A percentile compares a stretch with the other conserved stretches of the same genome.
Evolutionary conservation across 2,113 vertebrate genomes (phyloP).

Genomic region (Thamnophis sirtalis): DNA sequence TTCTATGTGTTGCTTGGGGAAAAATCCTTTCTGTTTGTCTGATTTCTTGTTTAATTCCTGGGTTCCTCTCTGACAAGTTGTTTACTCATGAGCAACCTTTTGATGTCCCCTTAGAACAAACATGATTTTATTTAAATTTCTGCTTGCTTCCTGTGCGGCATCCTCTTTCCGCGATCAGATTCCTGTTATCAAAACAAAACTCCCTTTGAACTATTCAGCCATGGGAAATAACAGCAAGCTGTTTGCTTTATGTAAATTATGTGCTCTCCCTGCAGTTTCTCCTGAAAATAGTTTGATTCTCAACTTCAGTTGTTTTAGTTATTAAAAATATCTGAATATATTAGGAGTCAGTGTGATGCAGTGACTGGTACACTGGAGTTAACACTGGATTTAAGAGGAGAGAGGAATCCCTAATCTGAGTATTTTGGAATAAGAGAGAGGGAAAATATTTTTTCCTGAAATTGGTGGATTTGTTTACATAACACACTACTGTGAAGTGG

Average conservation of each 20-base stretch:
- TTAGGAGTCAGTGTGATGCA: background rate
- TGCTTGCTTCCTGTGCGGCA: slow-evolving; percentile 46
- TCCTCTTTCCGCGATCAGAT: slow-evolving; percentile 32
- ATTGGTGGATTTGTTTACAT: background rate
- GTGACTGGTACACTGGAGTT: no score
- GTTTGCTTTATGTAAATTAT: slow-evolving; percentile 3
- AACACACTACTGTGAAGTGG: background rate
- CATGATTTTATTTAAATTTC: slow-evolving; percentile 5
- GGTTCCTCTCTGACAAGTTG: slow-evolving; percentile 40
- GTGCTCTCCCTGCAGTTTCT: background rate
- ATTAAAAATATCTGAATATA: background rate
- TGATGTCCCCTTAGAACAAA: slow-evolving; percentile 54
- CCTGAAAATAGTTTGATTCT: background rate
- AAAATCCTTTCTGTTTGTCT: slow-evolving; percentile 30
- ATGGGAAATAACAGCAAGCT: slow-evolving; percentile 34
- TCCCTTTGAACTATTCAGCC: slow-evolving; percentile 37
- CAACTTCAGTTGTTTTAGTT: background rate
- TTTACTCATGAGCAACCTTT: slow-evolving; percentile 36
- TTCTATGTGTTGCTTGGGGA: background rate
- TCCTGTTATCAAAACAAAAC: slow-evolving; percentile 38
- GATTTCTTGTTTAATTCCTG: slow-evolving; percentile 43
- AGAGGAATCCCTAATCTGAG: background rate
- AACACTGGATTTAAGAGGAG: no score
- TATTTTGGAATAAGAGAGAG: background rate
- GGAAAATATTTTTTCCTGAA: background rate